Conservation (phyloP, 2,113 vertebrate genomes). For the Etheostoma spectabile region DNA sequence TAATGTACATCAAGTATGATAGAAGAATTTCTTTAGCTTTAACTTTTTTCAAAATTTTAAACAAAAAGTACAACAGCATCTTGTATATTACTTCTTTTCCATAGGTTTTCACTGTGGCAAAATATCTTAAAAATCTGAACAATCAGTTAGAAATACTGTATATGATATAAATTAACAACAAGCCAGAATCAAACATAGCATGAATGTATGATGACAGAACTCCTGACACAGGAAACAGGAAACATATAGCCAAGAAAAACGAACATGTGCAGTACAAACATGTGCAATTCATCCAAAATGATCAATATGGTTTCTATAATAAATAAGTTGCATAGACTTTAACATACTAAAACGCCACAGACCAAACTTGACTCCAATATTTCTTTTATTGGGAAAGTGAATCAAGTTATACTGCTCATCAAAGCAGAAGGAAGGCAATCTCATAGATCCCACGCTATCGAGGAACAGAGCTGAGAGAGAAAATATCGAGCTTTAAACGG, state of each 20-base stretch:
- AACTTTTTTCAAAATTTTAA: background rate
- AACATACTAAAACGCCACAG: background rate
- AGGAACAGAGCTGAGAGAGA: constrained; percentile 58
- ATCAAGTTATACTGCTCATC: constrained; percentile 35
- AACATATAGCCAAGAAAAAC: too few species aligned
- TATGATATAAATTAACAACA: background rate
- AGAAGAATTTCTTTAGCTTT: background rate
- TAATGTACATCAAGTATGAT: background rate
- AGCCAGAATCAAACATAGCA: background rate
- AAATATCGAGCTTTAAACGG: constrained; percentile 79
- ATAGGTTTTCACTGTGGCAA: background rate
- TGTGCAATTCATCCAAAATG: background rate
- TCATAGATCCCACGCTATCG: constrained; percentile 60
- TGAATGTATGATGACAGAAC: background rate
- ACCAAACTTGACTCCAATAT: background rate
- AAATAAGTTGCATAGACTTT: constrained; percentile 13
- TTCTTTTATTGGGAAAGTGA: constrained; percentile 11
- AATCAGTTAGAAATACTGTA: background rate
- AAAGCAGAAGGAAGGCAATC: constrained; percentile 62
- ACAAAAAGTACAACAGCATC: background rate
- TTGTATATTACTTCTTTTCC: background rate
- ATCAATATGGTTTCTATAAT: background rate
- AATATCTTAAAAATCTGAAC: background rate
- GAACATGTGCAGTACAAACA: too few species aligned
- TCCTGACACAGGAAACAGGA: too few species aligned